Percentiles rank a stretch among this genome's conserved stretches.
Conservation (phyloP, 2,113 vertebrate genomes). For the Noctilio leporinus region DNA sequence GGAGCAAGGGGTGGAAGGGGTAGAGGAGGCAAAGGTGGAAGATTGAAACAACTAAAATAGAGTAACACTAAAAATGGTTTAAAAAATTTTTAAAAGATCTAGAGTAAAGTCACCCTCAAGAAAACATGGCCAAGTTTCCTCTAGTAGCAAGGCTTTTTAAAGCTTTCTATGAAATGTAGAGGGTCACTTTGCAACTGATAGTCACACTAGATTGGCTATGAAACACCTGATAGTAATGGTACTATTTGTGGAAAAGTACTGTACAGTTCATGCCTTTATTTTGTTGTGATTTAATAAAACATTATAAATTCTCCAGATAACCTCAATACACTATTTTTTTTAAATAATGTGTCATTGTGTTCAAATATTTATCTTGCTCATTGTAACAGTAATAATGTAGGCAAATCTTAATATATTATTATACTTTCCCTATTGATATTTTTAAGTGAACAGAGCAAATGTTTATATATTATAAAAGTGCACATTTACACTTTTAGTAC, state of each 20-base stretch:
- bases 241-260: not conserved
- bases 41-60: too few relatives aligned
- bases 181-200: not conserved
- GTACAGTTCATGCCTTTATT: not conserved
- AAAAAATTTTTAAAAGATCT: too few relatives aligned
- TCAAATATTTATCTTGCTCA: slow-evolving; percentile 60
- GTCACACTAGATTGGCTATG: fast-evolving
- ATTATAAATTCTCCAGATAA: slow-evolving; percentile 38
- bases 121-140: not conserved
- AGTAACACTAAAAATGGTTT: too few relatives aligned
- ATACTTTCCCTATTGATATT: not conserved
- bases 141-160: not conserved
- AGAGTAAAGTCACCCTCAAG: not conserved
- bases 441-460: slow-evolving; percentile 26
- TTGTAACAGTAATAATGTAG: slow-evolving; percentile 32
- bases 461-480: slow-evolving; percentile 37
- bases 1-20: too few relatives aligned
- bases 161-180: not conserved
- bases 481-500: not conserved
- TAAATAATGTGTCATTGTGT: slow-evolving; percentile 23
- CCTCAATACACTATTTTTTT: slow-evolving; percentile 34
- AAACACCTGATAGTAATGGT: not conserved
- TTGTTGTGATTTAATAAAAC: slow-evolving; percentile 43
- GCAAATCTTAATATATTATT: slow-evolving; percentile 2
- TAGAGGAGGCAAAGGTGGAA: too few relatives aligned